Evolutionary conservation across 2,888 invertebrate species (phyloP), one percentile per base, ranked within the genome.

Genomic region (Ligdia adustata): DNA sequence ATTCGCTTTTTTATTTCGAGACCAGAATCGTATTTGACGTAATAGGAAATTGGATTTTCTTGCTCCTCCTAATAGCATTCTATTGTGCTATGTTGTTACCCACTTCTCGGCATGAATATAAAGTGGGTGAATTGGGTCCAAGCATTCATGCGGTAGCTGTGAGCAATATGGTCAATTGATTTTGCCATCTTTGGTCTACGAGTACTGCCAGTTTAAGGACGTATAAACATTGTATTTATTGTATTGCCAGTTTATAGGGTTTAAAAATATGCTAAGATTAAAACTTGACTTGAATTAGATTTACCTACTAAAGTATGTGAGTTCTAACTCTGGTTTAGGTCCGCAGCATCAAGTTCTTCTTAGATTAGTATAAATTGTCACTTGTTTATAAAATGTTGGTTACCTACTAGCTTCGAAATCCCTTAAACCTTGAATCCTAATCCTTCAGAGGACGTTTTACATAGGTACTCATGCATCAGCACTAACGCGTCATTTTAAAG

Each of bases 61-160:
- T 38, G 46, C 49, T 68, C 58, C 58, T 59, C 55, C 56, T 65
- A 72, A 69, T 71, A 59, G 63, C 49, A 66, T 70, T 62, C 61
- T 55, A 69, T 72, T 72, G 64, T 68, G 50, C 59, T n/a, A n/a
- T 53, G 53, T 66, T 56, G 64, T 55, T 54, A 55, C 50, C 45
- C 63, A 61, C 52, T 64, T 64, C 56, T 65, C 66, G 66, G 66
- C 66, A 58, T 59, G 71, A 72, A 71, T 75, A 66, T 70, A 71
- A 76, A 79, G 69, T 79, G 75, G 66, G 48, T 65, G 58, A 68
- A 79, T 80, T 75, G 73, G 57, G 60, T 61, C 50, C 58, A 55
- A 45, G 52, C 71, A 60, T 61, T 66, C 64, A 55, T 61, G 57
- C 63, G 57, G 54, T 62, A 57, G 60, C 52, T 32, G 53, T 18